Percentiles rank a stretch among this genome's conserved stretches.
Conservation (phyloP, 2,888 invertebrate species). For the Allophyes oxyacanthae region DNA sequence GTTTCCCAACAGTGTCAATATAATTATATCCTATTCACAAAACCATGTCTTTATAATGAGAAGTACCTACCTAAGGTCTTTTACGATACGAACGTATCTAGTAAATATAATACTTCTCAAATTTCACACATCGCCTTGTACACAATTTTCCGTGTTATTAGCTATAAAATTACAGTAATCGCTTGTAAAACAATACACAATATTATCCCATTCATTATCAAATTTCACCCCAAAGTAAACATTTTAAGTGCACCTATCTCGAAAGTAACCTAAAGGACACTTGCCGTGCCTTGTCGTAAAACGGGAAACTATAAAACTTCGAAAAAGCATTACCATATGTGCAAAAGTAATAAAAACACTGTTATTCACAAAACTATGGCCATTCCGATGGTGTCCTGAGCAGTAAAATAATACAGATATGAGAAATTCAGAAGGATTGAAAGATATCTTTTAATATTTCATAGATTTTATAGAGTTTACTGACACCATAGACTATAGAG, state of each 20-base stretch:
- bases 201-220: slow-evolving; percentile 18
- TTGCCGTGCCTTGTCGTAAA: slow-evolving; percentile 53
- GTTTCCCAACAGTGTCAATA: too few species aligned
- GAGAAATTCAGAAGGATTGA: slow-evolving; percentile 27
- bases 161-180: slow-evolving; percentile 5
- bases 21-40: too few species aligned
- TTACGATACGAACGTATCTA: too few species aligned
- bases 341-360: slow-evolving; percentile 58
- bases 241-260: slow-evolving; percentile 26
- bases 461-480: slow-evolving; percentile 28
- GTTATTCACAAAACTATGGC: slow-evolving; percentile 53
- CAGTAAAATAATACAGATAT: slow-evolving; percentile 44
- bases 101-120: too few species aligned
- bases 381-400: slow-evolving; percentile 31
- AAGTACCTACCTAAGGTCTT: too few species aligned
- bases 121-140: too few species aligned
- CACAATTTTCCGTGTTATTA: neutral
- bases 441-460: slow-evolving; percentile 43
- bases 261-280: slow-evolving; percentile 30
- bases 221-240: slow-evolving; percentile 17
- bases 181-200: slow-evolving; percentile 11
- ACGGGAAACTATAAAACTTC: slow-evolving; percentile 57
- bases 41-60: too few species aligned
- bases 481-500: too few species aligned
- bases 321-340: slow-evolving; percentile 63